phyloP scores from a whole-genome alignment of 2,113 vertebrate species.

The Proteles cristata region DNA sequence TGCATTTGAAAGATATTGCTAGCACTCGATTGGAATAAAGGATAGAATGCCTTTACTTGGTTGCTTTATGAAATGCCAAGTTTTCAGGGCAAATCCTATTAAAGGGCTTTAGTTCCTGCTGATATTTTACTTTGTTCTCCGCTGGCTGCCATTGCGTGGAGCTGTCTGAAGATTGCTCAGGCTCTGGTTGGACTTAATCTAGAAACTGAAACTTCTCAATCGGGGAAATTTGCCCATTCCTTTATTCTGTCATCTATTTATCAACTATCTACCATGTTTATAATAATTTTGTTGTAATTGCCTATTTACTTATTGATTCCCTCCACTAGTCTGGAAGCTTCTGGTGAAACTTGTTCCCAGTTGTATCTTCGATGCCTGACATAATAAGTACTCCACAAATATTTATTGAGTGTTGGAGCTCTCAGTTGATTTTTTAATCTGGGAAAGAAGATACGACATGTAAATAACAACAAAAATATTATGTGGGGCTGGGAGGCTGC shows the following conservation, averaged over 20 bases:
- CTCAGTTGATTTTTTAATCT: neutral
- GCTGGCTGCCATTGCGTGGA: neutral
- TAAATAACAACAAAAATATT: neutral
- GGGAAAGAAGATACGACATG: neutral
- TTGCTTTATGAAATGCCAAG: conserved; percentile 50
- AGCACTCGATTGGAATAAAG: neutral
- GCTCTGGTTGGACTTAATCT: neutral
- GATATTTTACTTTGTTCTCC: conserved; percentile 44
- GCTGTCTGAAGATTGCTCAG: neutral
- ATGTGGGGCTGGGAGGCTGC: neutral
- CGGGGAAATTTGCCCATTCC: neutral
- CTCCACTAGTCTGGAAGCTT: neutral
- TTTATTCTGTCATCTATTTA: neutral
- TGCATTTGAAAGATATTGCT: conserved; percentile 61
- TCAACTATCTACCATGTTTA: neutral
- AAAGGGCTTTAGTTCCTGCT: conserved; percentile 66
- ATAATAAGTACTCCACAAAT: neutral
- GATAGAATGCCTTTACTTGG: neutral
- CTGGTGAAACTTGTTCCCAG: neutral
- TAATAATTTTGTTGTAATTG: neutral
- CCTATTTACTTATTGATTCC: neutral
- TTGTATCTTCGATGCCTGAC: neutral
- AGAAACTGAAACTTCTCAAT: conserved; percentile 12
- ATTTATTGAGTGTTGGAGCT: neutral
- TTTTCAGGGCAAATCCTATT: conserved; percentile 70